Evolutionary conservation across 2,113 vertebrate species (phyloP).

Genomic region (Oplegnathus fasciatus): DNA sequence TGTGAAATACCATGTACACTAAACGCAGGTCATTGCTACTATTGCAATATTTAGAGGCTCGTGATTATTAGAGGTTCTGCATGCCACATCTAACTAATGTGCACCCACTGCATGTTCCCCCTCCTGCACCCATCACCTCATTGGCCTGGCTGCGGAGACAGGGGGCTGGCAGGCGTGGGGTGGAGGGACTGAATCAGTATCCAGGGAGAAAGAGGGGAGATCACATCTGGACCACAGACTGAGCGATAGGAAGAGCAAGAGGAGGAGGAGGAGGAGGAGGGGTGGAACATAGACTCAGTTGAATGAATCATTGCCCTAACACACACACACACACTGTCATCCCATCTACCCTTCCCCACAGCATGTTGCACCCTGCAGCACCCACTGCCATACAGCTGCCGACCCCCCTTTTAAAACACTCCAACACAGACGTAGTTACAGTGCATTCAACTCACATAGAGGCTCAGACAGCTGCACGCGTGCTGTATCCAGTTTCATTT

Average conservation of each 20-base stretch:
- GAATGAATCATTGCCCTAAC: constrained; percentile 74
- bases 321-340: constrained; percentile 45
- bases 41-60: constrained; percentile 42
- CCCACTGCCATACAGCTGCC: constrained; percentile 69
- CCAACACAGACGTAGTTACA: constrained; percentile 17
- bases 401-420: constrained; percentile 35
- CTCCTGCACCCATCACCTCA: constrained; percentile 38
- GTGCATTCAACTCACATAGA: constrained; percentile 37
- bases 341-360: constrained; percentile 73
- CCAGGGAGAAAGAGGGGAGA: constrained; percentile 68
- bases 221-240: constrained; percentile 80
- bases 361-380: constrained; percentile 69
- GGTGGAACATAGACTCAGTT: constrained; percentile 53
- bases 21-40: constrained; percentile 28
- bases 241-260: constrained; percentile 51
- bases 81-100: constrained; percentile 42
- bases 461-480: constrained; percentile 21
- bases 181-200: constrained; percentile 69
- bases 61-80: constrained; percentile 31
- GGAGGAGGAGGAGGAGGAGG: constrained; percentile 39
- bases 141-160: constrained; percentile 43
- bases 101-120: constrained; percentile 23
- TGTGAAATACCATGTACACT: constrained; percentile 25
- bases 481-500: constrained; percentile 33
- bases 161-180: constrained; percentile 42